Conservation (phyloP, 2,113 vertebrate species). For the Tachycineta bicolor region DNA sequence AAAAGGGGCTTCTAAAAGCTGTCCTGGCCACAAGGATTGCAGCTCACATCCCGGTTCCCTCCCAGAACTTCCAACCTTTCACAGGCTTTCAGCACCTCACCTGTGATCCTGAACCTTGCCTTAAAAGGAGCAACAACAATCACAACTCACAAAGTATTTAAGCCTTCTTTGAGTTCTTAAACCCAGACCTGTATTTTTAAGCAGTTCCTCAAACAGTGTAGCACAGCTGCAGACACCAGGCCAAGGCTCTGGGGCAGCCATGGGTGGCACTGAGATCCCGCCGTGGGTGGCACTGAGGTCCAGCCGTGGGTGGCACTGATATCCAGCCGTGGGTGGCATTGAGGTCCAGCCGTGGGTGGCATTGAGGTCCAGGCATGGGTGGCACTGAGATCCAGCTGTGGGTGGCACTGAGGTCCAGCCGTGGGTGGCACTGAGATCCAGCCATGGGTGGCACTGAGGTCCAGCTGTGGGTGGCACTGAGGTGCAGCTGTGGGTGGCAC, state of each 20-base stretch:
- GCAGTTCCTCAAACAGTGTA: background rate
- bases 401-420: background rate
- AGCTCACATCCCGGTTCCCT: background rate
- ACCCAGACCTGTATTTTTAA: background rate
- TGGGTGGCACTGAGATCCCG: background rate
- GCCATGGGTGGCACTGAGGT: background rate
- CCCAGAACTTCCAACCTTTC: background rate
- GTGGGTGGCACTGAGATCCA: no score
- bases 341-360: background rate
- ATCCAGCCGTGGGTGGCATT: no score
- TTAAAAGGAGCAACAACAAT: background rate
- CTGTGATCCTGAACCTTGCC: background rate
- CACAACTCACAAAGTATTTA: background rate
- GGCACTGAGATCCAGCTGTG: background rate
- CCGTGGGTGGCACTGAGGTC: background rate
- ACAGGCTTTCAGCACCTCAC: background rate
- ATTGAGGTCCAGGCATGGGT: background rate
- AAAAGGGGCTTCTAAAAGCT: background rate
- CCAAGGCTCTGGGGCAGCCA: accelerated
- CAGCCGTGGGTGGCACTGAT: no score
- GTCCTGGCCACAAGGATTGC: background rate
- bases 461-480: background rate
- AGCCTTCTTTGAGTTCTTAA: background rate
- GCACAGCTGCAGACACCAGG: background rate
- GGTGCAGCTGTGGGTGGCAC: background rate